A percentile compares a stretch with the other conserved stretches of the same genome.
These are phyloP conservation scores for Australoheros scitulus DNA, from an alignment of 2,113 vertebrate genomes.

Conservation along the genomic window DNA sequence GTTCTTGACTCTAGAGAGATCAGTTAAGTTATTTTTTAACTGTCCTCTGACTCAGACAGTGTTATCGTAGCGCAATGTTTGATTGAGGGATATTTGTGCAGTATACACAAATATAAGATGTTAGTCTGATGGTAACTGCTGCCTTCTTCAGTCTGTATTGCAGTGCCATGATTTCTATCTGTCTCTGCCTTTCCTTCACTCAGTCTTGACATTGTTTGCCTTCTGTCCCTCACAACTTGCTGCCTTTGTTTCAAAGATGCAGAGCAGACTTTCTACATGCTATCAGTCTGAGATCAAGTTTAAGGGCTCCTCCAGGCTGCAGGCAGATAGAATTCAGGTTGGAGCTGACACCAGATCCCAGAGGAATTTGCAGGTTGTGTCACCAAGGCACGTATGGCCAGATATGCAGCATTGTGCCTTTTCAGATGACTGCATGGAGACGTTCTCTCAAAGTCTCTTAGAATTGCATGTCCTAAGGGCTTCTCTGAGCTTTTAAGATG, in stretches of 20 bases:
- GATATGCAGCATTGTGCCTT: constrained; percentile 51
- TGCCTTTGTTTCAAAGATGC: constrained; percentile 38
- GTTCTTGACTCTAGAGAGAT: constrained; percentile 37
- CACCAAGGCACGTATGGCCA: constrained; percentile 54
- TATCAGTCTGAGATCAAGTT: constrained; percentile 58
- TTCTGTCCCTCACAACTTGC: constrained; percentile 9
- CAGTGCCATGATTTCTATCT: constrained; percentile 16
- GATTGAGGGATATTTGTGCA: background rate
- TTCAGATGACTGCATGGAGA: constrained; percentile 62
- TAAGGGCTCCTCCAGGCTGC: constrained; percentile 44
- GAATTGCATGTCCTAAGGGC: constrained; percentile 60
- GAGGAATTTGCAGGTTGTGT: constrained; percentile 67
- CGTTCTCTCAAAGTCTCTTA: constrained; percentile 30
- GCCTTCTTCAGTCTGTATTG: background rate
- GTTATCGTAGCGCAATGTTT: background rate
- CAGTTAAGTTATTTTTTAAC: too few species aligned
- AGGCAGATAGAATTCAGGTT: constrained; percentile 33
- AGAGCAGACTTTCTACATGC: constrained; percentile 22
- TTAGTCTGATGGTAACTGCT: background rate
- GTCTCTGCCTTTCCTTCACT: background rate
- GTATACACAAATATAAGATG: background rate
- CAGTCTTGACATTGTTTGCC: constrained; percentile 5
- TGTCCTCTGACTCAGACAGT: background rate
- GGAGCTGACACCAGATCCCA: constrained; percentile 60
- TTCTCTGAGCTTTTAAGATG: constrained; percentile 56